Conservation (phyloP, 2,888 invertebrate genomes). For the Lacanobia oleracea region DNA sequence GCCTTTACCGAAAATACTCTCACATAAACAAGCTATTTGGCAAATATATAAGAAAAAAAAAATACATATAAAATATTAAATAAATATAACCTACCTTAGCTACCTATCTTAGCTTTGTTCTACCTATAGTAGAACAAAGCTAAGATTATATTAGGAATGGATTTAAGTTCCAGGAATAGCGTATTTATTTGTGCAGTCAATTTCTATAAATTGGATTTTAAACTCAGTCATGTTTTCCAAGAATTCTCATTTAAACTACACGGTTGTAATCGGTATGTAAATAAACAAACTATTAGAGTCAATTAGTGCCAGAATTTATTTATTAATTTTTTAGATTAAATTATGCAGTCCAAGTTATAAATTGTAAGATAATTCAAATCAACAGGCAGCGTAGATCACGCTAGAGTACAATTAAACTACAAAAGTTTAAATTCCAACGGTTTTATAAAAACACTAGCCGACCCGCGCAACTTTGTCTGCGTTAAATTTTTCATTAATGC, state of each 20-base stretch:
- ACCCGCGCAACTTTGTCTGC: no score
- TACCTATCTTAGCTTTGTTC: no score
- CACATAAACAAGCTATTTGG: no score
- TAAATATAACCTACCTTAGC: no score
- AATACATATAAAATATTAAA: no score
- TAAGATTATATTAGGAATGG: no score
- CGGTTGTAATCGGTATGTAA: conserved; percentile 20
- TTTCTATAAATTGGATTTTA: neutral
- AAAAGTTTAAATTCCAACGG: neutral
- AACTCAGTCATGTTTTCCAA: neutral
- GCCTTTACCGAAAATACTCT: no score
- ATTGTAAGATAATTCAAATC: conserved; percentile 32
- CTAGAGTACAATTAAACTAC: conserved; percentile 8
- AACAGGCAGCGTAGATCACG: neutral
- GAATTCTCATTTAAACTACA: conserved; percentile 1
- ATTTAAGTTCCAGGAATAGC: neutral
- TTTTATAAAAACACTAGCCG: no score
- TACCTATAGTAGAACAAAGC: neutral
- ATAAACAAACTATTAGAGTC: conserved; percentile 31
- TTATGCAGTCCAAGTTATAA: conserved; percentile 27
- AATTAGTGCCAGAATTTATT: conserved; percentile 21
- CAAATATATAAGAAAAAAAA: no score
- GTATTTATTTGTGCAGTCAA: neutral
- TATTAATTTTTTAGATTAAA: conserved; percentile 24
- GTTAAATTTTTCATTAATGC: no score